These are phyloP conservation scores for Dasypogon diadema DNA, from an alignment of 2,888 invertebrate genomes.

Conservation along the genomic window DNA sequence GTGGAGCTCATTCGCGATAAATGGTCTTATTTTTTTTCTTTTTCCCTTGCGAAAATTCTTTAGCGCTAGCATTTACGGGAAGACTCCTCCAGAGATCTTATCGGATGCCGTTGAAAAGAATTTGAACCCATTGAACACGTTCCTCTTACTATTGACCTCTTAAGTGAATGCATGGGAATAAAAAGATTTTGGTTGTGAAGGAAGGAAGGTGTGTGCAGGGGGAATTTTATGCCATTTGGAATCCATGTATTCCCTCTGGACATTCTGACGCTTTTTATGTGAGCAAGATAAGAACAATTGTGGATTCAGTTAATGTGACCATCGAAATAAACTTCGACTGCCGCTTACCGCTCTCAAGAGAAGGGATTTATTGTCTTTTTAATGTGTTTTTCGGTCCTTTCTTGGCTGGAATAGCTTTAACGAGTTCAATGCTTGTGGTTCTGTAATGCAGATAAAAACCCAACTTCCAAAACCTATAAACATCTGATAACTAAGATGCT, in stretches of 20 bases:
- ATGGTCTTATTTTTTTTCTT: background rate
- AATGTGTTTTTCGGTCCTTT: too few relatives aligned
- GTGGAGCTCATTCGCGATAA: background rate
- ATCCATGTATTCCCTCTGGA: background rate
- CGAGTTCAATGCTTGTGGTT: too few relatives aligned
- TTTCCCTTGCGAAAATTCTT: background rate
- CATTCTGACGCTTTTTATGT: background rate
- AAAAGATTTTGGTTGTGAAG: background rate
- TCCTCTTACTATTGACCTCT: conserved; percentile 5
- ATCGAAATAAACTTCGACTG: too few relatives aligned
- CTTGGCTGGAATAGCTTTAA: too few relatives aligned
- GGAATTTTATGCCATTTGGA: background rate
- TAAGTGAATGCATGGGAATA: conserved; percentile 1
- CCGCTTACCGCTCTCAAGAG: too few relatives aligned
- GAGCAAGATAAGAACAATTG: background rate
- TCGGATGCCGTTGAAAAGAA: background rate
- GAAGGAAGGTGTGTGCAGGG: too few relatives aligned
- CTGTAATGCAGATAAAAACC: too few relatives aligned
- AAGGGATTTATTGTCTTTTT: too few relatives aligned
- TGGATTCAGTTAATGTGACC: background rate
- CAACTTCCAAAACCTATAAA: too few relatives aligned
- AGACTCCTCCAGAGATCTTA: conserved; percentile 4
- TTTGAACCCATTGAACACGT: conserved; percentile 3
- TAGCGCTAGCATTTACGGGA: conserved; percentile 8
- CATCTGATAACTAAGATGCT: too few relatives aligned